Conservation (phyloP, 2,888 invertebrate species). For the Idaea biselata region DNA sequence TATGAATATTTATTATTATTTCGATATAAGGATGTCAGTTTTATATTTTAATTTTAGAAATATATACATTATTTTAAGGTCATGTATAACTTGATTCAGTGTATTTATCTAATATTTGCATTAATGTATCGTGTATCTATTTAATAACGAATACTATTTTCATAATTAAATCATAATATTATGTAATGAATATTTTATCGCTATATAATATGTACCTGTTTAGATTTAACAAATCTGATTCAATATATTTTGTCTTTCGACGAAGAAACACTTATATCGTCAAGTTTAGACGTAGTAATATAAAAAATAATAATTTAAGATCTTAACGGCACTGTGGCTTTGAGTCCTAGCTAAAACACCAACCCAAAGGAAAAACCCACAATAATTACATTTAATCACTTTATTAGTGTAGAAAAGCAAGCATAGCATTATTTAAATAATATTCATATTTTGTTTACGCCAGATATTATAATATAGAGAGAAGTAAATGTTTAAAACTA, state of each 20-base stretch:
- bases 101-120: too few species aligned
- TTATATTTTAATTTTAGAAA: too few species aligned
- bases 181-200: background rate
- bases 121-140: background rate
- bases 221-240: background rate
- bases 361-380: background rate
- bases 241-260: background rate
- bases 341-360: background rate
- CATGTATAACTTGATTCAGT: too few species aligned
- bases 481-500: background rate
- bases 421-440: background rate
- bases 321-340: background rate
- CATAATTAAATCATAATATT: background rate
- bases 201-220: background rate
- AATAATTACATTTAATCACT: background rate
- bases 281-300: background rate
- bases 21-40: too few species aligned
- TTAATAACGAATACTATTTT: background rate
- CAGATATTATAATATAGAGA: background rate
- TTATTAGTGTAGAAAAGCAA: background rate
- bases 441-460: background rate
- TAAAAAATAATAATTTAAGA: background rate
- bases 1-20: too few species aligned
- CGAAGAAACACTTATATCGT: background rate
- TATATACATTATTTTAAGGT: too few species aligned